phyloP scores from a whole-genome alignment of 2,113 vertebrate genomes.

The Syngnathus floridae region DNA sequence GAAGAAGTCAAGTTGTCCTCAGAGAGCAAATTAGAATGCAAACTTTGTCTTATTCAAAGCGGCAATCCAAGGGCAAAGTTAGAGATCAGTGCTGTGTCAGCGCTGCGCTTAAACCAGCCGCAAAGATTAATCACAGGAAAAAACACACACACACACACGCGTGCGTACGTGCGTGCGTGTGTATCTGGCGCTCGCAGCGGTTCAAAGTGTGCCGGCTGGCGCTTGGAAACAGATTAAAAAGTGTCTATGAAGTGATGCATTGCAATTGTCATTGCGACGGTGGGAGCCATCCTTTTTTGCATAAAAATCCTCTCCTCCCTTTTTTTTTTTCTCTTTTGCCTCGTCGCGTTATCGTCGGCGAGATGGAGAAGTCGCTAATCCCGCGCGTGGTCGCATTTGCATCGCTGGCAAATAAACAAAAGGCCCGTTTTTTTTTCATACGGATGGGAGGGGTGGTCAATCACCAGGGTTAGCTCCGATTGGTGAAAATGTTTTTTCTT shows the following conservation, averaged over 20 bases:
- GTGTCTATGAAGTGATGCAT: constrained; percentile 78
- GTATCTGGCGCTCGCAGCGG: constrained; percentile 71
- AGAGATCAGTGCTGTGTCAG: constrained; percentile 69
- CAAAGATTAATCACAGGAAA: constrained; percentile 73
- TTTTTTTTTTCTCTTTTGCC: constrained; percentile 58
- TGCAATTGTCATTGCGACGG: constrained; percentile 74
- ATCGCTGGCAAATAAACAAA: constrained; percentile 74
- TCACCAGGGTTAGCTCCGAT: too few species aligned
- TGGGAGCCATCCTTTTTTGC: constrained; percentile 70
- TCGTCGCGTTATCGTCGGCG: constrained; percentile 39
- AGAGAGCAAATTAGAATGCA: constrained; percentile 45
- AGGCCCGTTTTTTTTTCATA: constrained; percentile 71
- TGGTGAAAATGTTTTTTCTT: too few species aligned
- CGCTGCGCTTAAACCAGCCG: constrained; percentile 66
- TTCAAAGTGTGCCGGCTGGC: constrained; percentile 68
- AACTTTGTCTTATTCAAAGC: constrained; percentile 66
- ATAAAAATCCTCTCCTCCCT: constrained; percentile 59
- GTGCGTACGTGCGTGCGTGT: constrained; percentile 47
- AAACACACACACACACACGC: constrained; percentile 42
- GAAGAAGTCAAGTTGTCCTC: constrained; percentile 28
- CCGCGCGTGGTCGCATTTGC: constrained; percentile 60
- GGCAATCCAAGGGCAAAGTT: constrained; percentile 66
- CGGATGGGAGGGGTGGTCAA: neutral
- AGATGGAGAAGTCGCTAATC: constrained; percentile 1
- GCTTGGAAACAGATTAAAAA: constrained; percentile 79